Conservation (phyloP, 1,140 invertebrate genomes). For the Cotesia vestalis region DNA sequence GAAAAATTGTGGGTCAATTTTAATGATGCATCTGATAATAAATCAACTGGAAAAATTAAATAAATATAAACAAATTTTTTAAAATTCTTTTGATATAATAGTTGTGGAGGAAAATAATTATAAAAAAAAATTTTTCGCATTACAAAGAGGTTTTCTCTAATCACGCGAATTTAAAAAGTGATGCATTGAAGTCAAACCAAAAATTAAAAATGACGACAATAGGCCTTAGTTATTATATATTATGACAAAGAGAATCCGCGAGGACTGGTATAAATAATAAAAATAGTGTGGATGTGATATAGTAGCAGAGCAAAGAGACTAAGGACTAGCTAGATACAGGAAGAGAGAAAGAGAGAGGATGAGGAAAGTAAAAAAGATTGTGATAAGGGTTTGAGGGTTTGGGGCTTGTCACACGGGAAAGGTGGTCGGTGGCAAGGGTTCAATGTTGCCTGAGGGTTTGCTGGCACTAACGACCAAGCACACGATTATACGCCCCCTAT, state of each 20-base stretch:
- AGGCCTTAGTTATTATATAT: too few relatives aligned
- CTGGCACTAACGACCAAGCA: conserved; percentile 51
- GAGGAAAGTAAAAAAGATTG: conserved; percentile 8
- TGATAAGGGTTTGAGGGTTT: conserved; percentile 27
- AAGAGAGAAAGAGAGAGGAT: conserved; percentile 16
- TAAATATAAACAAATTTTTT: neutral
- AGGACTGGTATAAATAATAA: conserved; percentile 20
- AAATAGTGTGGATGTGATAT: conserved; percentile 34
- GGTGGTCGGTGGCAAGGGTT: conserved; percentile 49
- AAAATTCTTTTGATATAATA: too few relatives aligned
- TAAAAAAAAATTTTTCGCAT: too few relatives aligned
- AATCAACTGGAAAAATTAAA: conserved; percentile 18
- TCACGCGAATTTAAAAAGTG: conserved; percentile 41
- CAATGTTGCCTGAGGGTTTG: conserved; percentile 48
- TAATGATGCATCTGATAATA: conserved; percentile 24
- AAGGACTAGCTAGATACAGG: too few relatives aligned
- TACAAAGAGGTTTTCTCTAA: conserved; percentile 42
- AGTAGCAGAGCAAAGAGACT: too few relatives aligned
- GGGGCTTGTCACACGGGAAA: conserved; percentile 32
- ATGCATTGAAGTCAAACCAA: conserved; percentile 49
- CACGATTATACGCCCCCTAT: conserved; percentile 46
- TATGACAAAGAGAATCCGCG: conserved; percentile 17
- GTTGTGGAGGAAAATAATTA: too few relatives aligned
- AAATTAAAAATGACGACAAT: conserved; percentile 39
- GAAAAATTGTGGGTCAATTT: conserved; percentile 40